Conservation (phyloP, 2,797 vertebrate species). For the Echeneis naucrates region DNA sequence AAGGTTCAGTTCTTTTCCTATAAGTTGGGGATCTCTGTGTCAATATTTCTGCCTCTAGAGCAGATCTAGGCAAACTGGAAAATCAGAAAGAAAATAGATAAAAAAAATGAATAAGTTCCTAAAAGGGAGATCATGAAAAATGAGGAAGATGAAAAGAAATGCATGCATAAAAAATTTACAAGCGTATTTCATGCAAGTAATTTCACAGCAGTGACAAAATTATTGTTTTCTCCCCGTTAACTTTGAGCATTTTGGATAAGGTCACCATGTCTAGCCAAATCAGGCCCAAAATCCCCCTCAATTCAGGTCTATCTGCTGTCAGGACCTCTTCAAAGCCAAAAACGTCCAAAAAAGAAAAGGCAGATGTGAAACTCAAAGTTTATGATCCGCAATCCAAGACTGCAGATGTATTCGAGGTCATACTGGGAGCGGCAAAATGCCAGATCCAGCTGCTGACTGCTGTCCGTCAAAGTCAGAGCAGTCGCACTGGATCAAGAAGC, state of each 20-base stretch:
- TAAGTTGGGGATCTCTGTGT: neutral
- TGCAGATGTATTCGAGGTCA: constrained; percentile 13
- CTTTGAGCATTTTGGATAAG: neutral
- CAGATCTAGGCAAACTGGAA: constrained; percentile 1
- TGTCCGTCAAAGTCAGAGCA: constrained; percentile 54
- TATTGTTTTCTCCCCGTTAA: neutral
- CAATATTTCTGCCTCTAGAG: neutral
- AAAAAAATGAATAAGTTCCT: too few species aligned
- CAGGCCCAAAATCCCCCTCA: too few species aligned
- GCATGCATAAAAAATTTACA: neutral
- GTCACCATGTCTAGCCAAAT: too few species aligned
- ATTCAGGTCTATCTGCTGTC: neutral
- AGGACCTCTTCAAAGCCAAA: neutral
- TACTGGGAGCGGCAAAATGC: constrained; percentile 30
- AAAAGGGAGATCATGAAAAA: neutral
- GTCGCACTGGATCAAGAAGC: constrained; percentile 53
- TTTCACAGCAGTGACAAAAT: neutral
- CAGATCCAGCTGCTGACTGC: constrained; percentile 37
- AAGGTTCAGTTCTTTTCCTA: neutral
- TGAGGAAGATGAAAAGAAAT: too few species aligned
- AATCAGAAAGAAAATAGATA: too few species aligned
- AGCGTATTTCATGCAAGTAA: neutral
- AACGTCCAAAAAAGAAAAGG: neutral
- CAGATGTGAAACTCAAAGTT: neutral
- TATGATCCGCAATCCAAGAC: constrained; percentile 5